These are phyloP conservation scores for Digitonthophagus gazella DNA, from an alignment of 2,888 invertebrate species.

Conservation along the genomic window DNA sequence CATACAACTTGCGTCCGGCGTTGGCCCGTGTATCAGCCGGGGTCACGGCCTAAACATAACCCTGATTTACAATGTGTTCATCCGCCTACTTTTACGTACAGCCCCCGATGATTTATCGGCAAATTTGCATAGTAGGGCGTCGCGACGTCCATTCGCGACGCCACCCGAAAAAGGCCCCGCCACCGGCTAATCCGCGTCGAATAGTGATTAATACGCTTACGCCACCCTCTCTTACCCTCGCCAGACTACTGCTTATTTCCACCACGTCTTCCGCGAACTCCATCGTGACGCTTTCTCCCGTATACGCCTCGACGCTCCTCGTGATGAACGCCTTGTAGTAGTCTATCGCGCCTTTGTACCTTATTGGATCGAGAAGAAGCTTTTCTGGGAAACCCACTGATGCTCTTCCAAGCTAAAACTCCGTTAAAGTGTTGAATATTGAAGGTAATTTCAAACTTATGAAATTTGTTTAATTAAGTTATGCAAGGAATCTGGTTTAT, in stretches of 20 bases:
- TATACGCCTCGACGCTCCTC: conserved; percentile 56
- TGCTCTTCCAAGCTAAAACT: conserved; percentile 61
- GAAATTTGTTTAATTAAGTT: too few species aligned
- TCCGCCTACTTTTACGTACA: conserved; percentile 39
- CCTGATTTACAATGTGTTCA: conserved; percentile 36
- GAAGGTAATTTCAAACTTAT: too few species aligned
- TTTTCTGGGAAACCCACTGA: conserved; percentile 66
- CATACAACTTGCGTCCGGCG: conserved; percentile 63
- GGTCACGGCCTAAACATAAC: conserved; percentile 59
- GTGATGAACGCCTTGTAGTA: conserved; percentile 63
- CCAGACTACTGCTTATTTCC: conserved; percentile 60
- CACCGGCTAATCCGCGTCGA: conserved; percentile 8
- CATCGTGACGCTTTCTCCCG: conserved; percentile 51
- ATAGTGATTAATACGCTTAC: conserved; percentile 34
- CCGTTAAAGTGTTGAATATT: too few species aligned
- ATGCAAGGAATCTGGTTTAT: too few species aligned
- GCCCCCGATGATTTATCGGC: conserved; percentile 39
- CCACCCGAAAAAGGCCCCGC: background rate
- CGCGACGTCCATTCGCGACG: too few species aligned
- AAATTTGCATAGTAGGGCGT: conserved; percentile 33
- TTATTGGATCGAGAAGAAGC: conserved; percentile 60
- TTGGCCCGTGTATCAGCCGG: conserved; percentile 63
- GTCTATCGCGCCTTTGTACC: conserved; percentile 60
- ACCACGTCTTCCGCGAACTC: conserved; percentile 62
- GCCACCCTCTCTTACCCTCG: conserved; percentile 52